These are phyloP conservation scores for Hyphantria cunea DNA, from an alignment of 1,140 invertebrate genomes.

Conservation along the genomic window DNA sequence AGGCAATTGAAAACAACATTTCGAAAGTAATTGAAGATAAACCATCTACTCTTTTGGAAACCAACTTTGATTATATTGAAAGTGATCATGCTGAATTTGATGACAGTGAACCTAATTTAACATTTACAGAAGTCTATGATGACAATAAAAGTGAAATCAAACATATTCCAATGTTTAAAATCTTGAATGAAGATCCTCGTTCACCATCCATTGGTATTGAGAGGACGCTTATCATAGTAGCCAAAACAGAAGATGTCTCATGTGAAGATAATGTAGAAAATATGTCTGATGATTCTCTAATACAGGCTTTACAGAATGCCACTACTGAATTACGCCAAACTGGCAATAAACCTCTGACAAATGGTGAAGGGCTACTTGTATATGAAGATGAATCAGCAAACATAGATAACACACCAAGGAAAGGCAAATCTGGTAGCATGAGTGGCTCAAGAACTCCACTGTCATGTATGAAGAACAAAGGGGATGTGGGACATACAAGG, in stretches of 20 bases:
- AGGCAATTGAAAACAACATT: conserved; percentile 64
- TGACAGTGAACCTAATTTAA: conserved; percentile 45
- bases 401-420: conserved; percentile 62
- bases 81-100: conserved; percentile 51
- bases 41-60: conserved; percentile 68
- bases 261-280: conserved; percentile 67
- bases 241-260: conserved; percentile 46
- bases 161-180: conserved; percentile 54
- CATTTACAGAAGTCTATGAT: conserved; percentile 29
- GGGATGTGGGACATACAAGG: conserved; percentile 54
- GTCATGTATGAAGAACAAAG: conserved; percentile 75
- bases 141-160: conserved; percentile 44
- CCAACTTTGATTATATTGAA: conserved; percentile 79
- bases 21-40: conserved; percentile 41
- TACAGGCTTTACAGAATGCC: conserved; percentile 67
- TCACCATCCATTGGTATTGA: conserved; percentile 77
- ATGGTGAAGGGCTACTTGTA: conserved; percentile 62
- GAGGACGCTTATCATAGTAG: conserved; percentile 73
- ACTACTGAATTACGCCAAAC: conserved; percentile 55
- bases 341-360: conserved; percentile 38
- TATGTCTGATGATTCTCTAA: conserved; percentile 72
- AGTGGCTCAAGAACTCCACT: conserved; percentile 68
- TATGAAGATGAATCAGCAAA: conserved; percentile 66
- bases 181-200: conserved; percentile 69
- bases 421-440: conserved; percentile 54